Conservation (phyloP, 2,888 invertebrate genomes). For the Dicyrtoma fusca region DNA sequence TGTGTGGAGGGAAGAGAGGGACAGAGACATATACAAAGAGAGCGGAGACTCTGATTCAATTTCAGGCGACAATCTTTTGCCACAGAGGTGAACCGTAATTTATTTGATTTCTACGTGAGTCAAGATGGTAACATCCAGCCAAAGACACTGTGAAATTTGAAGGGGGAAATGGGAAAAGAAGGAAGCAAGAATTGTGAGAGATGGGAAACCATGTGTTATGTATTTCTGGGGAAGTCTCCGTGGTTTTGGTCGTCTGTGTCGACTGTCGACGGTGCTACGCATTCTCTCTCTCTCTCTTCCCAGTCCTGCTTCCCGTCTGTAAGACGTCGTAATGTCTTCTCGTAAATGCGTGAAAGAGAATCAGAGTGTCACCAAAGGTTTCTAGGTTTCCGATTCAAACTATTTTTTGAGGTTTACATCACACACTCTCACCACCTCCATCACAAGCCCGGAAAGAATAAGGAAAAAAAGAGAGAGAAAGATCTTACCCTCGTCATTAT, state of each 20-base stretch:
- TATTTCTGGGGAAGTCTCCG: neutral
- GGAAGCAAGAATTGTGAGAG: constrained; percentile 7
- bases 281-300: neutral
- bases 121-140: constrained; percentile 7
- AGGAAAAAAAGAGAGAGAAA: constrained; percentile 24
- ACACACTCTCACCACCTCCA: neutral
- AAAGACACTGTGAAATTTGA: constrained; percentile 27
- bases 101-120: constrained; percentile 40
- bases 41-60: constrained; percentile 37
- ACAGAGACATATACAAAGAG: constrained; percentile 11
- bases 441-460: constrained; percentile 12
- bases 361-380: constrained; percentile 18
- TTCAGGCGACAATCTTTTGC: constrained; percentile 31
- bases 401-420: neutral
- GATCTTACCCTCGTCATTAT: constrained; percentile 92
- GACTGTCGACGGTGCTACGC: neutral
- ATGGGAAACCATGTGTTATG: constrained; percentile 16
- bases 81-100: constrained; percentile 40
- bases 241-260: neutral
- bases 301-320: neutral
- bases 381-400: constrained; percentile 15
- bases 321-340: neutral
- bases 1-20: neutral
- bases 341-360: neutral
- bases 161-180: constrained; percentile 18